Conservation (phyloP, 1,140 invertebrate species). For the Drosophila leontia region DNA sequence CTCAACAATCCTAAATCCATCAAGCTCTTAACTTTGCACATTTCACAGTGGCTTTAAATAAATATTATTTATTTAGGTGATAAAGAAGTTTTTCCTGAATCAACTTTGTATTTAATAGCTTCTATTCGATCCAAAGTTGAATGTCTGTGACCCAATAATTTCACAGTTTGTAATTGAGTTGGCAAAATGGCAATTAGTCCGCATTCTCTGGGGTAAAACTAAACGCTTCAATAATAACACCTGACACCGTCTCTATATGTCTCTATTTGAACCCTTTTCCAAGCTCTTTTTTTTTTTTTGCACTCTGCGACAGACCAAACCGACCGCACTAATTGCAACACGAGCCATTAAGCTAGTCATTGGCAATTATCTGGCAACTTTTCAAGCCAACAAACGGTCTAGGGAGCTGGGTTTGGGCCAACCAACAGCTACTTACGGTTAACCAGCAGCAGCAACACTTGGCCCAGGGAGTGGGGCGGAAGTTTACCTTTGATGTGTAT, state of each 20-base stretch:
- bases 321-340: slow-evolving; percentile 77
- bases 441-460: slow-evolving; percentile 81
- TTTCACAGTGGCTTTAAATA: not conserved
- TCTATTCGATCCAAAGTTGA: not conserved
- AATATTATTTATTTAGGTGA: not conserved
- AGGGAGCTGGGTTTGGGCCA: slow-evolving; percentile 10
- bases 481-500: slow-evolving; percentile 71
- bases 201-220: slow-evolving; percentile 15
- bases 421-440: slow-evolving; percentile 73
- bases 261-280: slow-evolving; percentile 30
- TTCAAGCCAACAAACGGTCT: slow-evolving; percentile 35
- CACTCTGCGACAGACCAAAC: slow-evolving; percentile 21
- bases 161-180: slow-evolving; percentile 1
- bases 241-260: slow-evolving; percentile 20
- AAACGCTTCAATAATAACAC: slow-evolving; percentile 24
- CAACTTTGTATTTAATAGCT: not conserved
- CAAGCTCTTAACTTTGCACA: not conserved
- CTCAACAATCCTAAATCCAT: not conserved
- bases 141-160: slow-evolving; percentile 30
- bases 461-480: slow-evolving; percentile 12
- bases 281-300: not conserved
- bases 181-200: slow-evolving; percentile 11
- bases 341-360: slow-evolving; percentile 72
- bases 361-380: slow-evolving; percentile 72
- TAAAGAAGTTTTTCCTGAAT: not conserved